These are phyloP conservation scores for Notothenia rossii DNA, from an alignment of 2,113 vertebrate genomes.

Conservation along the genomic window DNA sequence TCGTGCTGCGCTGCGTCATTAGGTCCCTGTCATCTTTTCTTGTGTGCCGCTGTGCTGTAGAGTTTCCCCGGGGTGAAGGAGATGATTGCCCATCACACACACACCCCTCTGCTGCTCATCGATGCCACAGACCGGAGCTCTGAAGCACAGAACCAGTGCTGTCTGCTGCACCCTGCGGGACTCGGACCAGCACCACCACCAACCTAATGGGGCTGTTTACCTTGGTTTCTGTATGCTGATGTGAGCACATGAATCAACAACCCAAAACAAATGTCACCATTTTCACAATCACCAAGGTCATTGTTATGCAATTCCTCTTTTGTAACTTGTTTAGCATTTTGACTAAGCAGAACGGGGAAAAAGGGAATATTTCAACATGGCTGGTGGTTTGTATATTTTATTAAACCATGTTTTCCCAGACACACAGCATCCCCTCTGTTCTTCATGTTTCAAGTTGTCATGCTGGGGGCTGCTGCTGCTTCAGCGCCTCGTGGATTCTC, in stretches of 20 bases:
- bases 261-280: constrained; percentile 21
- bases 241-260: background rate
- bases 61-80: constrained; percentile 87
- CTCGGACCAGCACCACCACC: constrained; percentile 38
- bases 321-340: background rate
- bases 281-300: constrained; percentile 28
- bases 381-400: background rate
- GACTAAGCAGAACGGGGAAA: constrained; percentile 3
- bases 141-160: constrained; percentile 77
- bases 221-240: constrained; percentile 12
- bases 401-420: background rate
- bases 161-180: constrained; percentile 63
- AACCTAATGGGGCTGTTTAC: constrained; percentile 3
- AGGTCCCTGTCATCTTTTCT: constrained; percentile 42
- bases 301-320: constrained; percentile 16
- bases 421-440: constrained; percentile 45
- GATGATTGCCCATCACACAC: constrained; percentile 87
- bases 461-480: constrained; percentile 10
- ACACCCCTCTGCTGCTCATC: constrained; percentile 87
- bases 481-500: constrained; percentile 59
- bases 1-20: constrained; percentile 54
- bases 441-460: constrained; percentile 42
- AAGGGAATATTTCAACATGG: background rate
- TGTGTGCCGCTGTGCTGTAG: constrained; percentile 56
- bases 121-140: constrained; percentile 86